Evolutionary conservation across 2,888 invertebrate species (phyloP).

Genomic region (Ectobius pallidus): DNA sequence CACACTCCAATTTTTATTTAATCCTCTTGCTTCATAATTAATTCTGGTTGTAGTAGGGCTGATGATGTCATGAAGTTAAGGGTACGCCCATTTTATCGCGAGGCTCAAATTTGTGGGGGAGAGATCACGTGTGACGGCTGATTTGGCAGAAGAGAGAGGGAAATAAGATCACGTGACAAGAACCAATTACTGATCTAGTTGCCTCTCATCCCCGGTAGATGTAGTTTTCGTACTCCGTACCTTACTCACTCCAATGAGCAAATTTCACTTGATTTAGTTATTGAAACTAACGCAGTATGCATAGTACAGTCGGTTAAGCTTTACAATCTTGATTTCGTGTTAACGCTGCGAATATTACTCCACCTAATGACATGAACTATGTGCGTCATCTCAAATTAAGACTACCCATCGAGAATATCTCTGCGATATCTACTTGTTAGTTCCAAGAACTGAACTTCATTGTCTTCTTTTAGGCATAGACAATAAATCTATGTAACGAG

Average conservation of each 20-base stretch:
- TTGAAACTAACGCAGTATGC: constrained; percentile 19
- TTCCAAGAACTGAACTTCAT: too few species aligned
- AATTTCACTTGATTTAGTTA: constrained; percentile 28
- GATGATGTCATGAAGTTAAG: constrained; percentile 16
- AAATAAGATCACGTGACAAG: constrained; percentile 11
- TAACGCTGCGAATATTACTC: too few species aligned
- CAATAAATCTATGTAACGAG: too few species aligned
- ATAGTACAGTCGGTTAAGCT: not conserved
- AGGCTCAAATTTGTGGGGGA: not conserved
- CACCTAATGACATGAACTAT: too few species aligned
- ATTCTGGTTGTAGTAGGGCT: not conserved
- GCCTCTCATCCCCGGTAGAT: constrained; percentile 15
- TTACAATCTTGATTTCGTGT: too few species aligned
- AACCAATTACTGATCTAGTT: constrained; percentile 19
- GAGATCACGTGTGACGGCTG: constrained; percentile 6
- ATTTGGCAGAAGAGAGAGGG: not conserved
- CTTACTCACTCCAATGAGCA: constrained; percentile 10
- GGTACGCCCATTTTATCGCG: constrained; percentile 3
- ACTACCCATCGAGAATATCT: too few species aligned
- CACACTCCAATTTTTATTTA: not conserved
- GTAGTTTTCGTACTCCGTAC: not conserved
- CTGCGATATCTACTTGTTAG: too few species aligned
- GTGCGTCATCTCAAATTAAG: too few species aligned
- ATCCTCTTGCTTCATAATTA: not conserved
- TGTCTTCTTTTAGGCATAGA: too few species aligned